Conservation (phyloP, 2,113 vertebrate species). For the Epinephelus cyanopodus region DNA sequence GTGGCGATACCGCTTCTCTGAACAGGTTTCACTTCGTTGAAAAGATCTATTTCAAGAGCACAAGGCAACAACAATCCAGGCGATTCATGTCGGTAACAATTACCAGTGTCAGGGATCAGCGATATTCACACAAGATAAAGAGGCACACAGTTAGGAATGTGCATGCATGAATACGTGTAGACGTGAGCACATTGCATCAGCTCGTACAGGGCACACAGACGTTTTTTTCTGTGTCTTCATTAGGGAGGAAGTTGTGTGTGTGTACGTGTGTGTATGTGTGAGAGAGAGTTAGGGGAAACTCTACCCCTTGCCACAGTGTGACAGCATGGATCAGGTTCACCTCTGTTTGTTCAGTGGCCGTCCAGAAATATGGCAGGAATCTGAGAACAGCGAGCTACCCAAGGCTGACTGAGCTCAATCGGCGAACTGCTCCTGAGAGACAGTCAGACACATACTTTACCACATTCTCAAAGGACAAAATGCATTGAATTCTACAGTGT, state of each 20-base stretch:
- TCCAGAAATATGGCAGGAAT: conserved; percentile 67
- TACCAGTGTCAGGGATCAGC: neutral
- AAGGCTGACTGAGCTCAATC: conserved; percentile 20
- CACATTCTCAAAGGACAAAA: neutral
- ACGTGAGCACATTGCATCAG: conserved; percentile 18
- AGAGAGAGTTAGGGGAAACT: conserved; percentile 47
- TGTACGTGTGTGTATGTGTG: neutral
- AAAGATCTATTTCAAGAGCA: neutral
- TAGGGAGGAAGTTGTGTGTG: conserved; percentile 27
- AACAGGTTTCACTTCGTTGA: conserved; percentile 33
- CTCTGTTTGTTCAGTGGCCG: conserved; percentile 47
- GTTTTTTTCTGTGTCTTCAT: conserved; percentile 15
- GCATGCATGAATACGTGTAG: neutral
- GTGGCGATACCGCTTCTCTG: neutral
- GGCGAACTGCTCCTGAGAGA: conserved; percentile 1
- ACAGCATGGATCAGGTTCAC: conserved; percentile 60
- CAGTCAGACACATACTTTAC: neutral
- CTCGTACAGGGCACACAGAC: conserved; percentile 10
- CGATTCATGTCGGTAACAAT: neutral
- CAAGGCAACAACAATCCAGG: neutral
- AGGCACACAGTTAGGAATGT: neutral
- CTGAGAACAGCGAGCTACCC: conserved; percentile 20
- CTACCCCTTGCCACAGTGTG: conserved; percentile 46
- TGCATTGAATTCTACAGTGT: neutral
- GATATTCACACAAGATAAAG: conserved; percentile 10